These are phyloP conservation scores for Eulemur rubriventer DNA, from an alignment of 2,797 vertebrate species.

Conservation along the genomic window DNA sequence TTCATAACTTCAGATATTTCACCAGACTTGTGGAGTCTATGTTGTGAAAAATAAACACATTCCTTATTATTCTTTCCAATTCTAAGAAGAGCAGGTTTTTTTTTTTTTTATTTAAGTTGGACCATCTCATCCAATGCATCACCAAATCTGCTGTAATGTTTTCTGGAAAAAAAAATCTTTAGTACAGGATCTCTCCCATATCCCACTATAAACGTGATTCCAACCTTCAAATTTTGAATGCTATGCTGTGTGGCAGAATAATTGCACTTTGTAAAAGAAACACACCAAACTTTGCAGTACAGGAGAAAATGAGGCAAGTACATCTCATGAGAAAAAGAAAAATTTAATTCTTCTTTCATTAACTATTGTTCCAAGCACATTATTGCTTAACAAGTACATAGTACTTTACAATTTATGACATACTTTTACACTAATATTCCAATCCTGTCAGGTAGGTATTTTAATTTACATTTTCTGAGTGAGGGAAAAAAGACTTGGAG, in stretches of 20 bases:
- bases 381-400: background rate
- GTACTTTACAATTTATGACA: background rate
- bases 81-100: background rate
- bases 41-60: background rate
- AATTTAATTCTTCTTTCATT: background rate
- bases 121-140: background rate
- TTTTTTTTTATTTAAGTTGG: background rate
- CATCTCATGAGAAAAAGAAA: background rate
- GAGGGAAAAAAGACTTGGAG: background rate
- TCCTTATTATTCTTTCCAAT: background rate
- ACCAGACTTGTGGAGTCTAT: background rate
- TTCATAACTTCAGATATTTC: background rate
- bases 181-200: background rate
- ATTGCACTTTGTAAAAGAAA: conserved; percentile 24
- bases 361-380: background rate
- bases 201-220: background rate
- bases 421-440: background rate
- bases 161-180: background rate
- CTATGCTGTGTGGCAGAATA: background rate
- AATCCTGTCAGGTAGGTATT: background rate
- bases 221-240: background rate
- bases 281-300: background rate
- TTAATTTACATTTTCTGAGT: conserved; percentile 21
- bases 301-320: conserved; percentile 20
- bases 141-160: background rate